A percentile compares a stretch with the other conserved stretches of the same genome.
phyloP scores from a whole-genome alignment of 2,113 vertebrate genomes.

The Triplophysa siluroides region DNA sequence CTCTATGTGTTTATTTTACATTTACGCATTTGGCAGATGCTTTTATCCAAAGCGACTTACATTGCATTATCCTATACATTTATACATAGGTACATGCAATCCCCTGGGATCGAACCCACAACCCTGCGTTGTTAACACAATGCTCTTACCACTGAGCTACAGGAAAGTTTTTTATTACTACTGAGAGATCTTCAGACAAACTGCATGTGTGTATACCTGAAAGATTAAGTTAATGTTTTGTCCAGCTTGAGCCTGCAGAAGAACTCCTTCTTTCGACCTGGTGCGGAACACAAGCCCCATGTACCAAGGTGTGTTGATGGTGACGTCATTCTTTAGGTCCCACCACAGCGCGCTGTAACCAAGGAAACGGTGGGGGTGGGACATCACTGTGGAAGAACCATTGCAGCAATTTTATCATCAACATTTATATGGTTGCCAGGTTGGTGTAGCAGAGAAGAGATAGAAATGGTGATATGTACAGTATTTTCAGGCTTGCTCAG shows the following conservation, averaged over 20 bases:
- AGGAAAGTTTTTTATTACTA: too few species aligned
- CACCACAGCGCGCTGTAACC: constrained; percentile 90
- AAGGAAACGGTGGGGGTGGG: constrained; percentile 89
- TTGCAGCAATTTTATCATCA: background rate
- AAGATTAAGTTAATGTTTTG: constrained; percentile 90
- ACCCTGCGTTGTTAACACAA: too few species aligned
- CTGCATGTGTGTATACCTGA: constrained; percentile 77
- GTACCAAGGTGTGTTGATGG: constrained; percentile 92
- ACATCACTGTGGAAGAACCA: constrained; percentile 79
- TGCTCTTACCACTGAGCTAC: too few species aligned
- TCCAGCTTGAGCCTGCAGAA: constrained; percentile 90
- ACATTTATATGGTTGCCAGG: background rate
- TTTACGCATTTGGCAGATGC: too few species aligned
- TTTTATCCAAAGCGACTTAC: too few species aligned
- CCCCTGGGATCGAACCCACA: too few species aligned
- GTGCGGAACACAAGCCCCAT: constrained; percentile 93
- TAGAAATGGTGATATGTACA: too few species aligned
- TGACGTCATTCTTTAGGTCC: constrained; percentile 92
- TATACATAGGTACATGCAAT: too few species aligned
- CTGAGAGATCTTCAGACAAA: background rate
- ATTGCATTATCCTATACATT: too few species aligned
- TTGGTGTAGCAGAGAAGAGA: too few species aligned
- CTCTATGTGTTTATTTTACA: background rate
- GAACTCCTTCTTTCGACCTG: constrained; percentile 79
- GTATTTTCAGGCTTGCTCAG: too few species aligned